Base-by-base conservation (phyloP, 2,797 vertebrate species). In the Chelon labrosus region DNA sequence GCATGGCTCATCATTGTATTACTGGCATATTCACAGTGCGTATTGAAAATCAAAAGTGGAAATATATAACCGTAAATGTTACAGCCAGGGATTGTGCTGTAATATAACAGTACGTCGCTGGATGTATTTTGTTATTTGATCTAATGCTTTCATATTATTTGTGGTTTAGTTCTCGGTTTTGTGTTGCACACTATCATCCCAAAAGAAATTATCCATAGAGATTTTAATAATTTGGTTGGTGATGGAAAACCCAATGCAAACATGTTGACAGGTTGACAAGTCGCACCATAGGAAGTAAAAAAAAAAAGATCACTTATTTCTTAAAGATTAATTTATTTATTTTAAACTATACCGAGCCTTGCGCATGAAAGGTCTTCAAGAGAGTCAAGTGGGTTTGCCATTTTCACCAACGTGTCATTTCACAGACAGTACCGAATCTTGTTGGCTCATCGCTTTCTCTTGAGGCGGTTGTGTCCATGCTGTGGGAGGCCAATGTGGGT, bases 401-500 rank as follows among this genome's bases (percentile, higher is more conserved):
- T 31, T 31, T 31, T 31, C 19, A 46, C 46, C n/a, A 56, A 62
- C 1, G 2, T 19, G 47, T 57, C 25, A 52, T 71, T 83, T 71
- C 13, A 19, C 9, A 37, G 31, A 19, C 41, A 56, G 53, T 42
- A 35, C 38, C 54, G 5, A 42, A 75, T 56, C 25, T 47, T 54
- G 44, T 65, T 55, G 67, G 64, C 56, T 55, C 62, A 73, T 82
- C 73, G 64, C 60, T 77, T 72, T 39, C 65, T 70, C 57, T 69
- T 55, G 63, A 61, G 39, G 65, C 63, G 57, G 65, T 58, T 65
- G 69, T 8, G 12, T 85, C 74, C 75, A 42, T 76, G 50, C 66
- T 49, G 82, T 73, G 62, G 63, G 70, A 73, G 77, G 74, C 78
- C 83, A 80, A 67, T 73, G 68, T 82, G 76, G 72, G 70, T 77